phyloP scores from a whole-genome alignment of 2,888 invertebrate genomes.

The Epirrita christyi region DNA sequence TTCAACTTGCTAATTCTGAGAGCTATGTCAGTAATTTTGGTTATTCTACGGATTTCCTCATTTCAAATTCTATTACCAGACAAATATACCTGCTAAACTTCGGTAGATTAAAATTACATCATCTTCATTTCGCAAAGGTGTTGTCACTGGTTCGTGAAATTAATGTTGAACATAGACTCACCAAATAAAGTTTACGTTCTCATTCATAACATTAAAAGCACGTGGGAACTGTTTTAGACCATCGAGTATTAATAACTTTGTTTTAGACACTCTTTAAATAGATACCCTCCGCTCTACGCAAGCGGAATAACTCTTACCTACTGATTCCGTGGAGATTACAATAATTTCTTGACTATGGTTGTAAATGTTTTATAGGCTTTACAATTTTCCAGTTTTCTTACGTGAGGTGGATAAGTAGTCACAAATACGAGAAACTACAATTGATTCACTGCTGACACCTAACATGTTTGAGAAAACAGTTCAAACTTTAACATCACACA shows the following conservation, averaged over 20 bases:
- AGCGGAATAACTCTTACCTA: constrained; percentile 26
- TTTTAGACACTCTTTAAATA: constrained; percentile 35
- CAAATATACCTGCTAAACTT: too few relatives aligned
- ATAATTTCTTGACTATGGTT: constrained; percentile 26
- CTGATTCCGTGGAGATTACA: constrained; percentile 29
- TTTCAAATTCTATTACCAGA: too few relatives aligned
- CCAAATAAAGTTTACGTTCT: constrained; percentile 14
- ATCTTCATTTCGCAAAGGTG: too few relatives aligned
- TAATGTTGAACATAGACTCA: too few relatives aligned
- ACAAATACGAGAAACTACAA: background rate
- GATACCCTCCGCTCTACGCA: constrained; percentile 26
- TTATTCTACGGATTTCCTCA: too few relatives aligned
- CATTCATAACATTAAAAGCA: constrained; percentile 30
- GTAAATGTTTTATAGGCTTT: constrained; percentile 32
- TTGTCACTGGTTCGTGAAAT: too few relatives aligned
- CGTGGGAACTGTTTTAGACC: constrained; percentile 35
- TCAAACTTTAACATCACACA: background rate
- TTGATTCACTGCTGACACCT: background rate
- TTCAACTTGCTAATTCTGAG: too few relatives aligned
- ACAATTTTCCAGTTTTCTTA: constrained; percentile 18
- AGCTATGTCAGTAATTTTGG: too few relatives aligned
- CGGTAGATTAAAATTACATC: too few relatives aligned
- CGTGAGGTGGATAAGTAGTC: constrained; percentile 12
- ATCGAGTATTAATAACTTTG: too few relatives aligned
- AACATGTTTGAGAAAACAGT: background rate